Evolutionary conservation across 2,797 vertebrate genomes (phyloP).

Genomic region (Pangasius larnaudii): DNA sequence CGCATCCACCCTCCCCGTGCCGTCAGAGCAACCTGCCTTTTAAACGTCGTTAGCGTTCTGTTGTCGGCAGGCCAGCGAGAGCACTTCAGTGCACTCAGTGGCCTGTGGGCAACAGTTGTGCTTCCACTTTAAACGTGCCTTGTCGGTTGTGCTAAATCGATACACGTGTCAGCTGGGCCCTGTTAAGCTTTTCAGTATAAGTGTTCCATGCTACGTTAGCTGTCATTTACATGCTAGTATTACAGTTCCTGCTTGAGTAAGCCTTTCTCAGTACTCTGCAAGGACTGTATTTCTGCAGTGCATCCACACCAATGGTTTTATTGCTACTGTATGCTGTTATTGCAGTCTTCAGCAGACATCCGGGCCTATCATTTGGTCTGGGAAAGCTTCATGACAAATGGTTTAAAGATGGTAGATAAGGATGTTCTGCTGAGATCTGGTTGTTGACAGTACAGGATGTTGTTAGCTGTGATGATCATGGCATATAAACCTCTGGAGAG

Average conservation of each 20-base stretch:
- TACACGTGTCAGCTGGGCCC: background rate
- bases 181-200: background rate
- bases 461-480: slow-evolving; percentile 12
- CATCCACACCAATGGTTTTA: background rate
- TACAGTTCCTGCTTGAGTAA: background rate
- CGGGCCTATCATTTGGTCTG: background rate
- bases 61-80: background rate
- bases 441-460: slow-evolving; percentile 26
- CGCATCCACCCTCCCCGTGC: background rate
- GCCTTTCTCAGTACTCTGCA: background rate
- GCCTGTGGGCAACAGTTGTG: background rate
- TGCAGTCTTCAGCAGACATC: slow-evolving; percentile 13
- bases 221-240: slow-evolving; percentile 5
- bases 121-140: slow-evolving; percentile 12
- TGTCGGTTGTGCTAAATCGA: background rate
- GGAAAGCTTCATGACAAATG: background rate
- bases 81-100: slow-evolving; percentile 14
- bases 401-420: slow-evolving; percentile 20
- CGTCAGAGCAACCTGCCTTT: slow-evolving; percentile 28
- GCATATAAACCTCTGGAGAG: background rate
- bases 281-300: background rate
- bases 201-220: background rate
- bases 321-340: background rate
- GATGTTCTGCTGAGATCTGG: slow-evolving; percentile 20
- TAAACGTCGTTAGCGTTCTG: background rate